Conservation (phyloP, 2,113 vertebrate genomes). For the Alethe diademata region DNA sequence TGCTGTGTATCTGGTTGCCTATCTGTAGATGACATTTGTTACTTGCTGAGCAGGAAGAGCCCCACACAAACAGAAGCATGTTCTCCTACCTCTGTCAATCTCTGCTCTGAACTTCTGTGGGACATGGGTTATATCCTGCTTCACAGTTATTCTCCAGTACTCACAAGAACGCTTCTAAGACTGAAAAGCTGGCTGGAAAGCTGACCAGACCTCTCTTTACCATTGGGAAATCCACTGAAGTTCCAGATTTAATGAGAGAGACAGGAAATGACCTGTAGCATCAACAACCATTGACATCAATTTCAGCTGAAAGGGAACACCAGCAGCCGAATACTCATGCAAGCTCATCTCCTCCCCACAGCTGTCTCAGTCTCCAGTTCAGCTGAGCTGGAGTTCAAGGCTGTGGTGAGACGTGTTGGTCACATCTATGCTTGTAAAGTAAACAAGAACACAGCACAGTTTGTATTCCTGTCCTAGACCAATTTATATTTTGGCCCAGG, state of each 20-base stretch:
- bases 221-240: not conserved
- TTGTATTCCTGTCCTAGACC: accelerated
- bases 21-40: not conserved
- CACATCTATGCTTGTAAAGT: not conserved
- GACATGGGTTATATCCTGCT: not conserved
- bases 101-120: not conserved
- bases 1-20: not conserved
- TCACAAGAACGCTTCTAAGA: not conserved
- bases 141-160: not conserved
- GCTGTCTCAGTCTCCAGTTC: not conserved
- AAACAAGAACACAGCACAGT: not conserved
- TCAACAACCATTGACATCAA: not conserved
- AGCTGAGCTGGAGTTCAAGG: not conserved
- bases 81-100: not conserved
- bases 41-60: not conserved
- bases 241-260: not conserved
- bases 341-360: slow-evolving; percentile 41
- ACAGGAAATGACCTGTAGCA: slow-evolving; percentile 40
- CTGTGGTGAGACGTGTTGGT: not conserved
- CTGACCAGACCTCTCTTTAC: slow-evolving; percentile 1
- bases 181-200: not conserved
- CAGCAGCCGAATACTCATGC: accelerated
- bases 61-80: not conserved
- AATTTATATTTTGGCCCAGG: not conserved
- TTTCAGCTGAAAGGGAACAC: slow-evolving; percentile 26